Percentiles rank a stretch among this genome's conserved stretches.
These are phyloP conservation scores for Semicossyphus pulcher DNA, from an alignment of 2,113 vertebrate species.

Conservation along the genomic window DNA sequence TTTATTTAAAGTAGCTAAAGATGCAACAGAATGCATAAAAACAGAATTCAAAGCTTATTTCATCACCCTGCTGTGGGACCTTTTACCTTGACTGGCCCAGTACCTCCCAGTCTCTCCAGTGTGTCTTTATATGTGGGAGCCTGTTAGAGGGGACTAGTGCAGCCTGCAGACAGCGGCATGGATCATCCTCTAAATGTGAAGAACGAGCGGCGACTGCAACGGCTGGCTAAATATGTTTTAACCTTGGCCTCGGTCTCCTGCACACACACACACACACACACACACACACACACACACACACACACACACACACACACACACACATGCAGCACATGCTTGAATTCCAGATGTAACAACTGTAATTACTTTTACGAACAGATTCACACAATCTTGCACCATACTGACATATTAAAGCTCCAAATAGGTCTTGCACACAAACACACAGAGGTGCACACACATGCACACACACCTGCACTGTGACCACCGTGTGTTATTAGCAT, in stretches of 20 bases:
- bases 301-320: neutral
- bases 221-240: slow-evolving; percentile 50
- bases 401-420: slow-evolving; percentile 3
- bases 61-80: neutral
- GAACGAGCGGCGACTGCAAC: slow-evolving; percentile 22
- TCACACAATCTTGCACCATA: neutral
- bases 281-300: slow-evolving; percentile 15
- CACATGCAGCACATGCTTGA: neutral
- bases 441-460: neutral
- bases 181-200: slow-evolving; percentile 49
- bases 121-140: neutral
- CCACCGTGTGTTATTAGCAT: slow-evolving; percentile 50
- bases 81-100: neutral
- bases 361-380: slow-evolving; percentile 15
- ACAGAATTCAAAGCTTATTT: neutral
- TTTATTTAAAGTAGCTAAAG: neutral
- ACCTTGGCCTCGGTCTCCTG: slow-evolving; percentile 42
- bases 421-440: slow-evolving; percentile 5
- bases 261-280: slow-evolving; percentile 3
- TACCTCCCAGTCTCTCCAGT: neutral
- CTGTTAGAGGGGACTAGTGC: slow-evolving; percentile 5
- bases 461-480: slow-evolving; percentile 10
- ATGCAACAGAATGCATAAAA: neutral
- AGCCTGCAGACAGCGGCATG: slow-evolving; percentile 42
- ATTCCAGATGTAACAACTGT: neutral